Base-by-base conservation (phyloP, 2,888 invertebrate species). In the Oithona nana region DNA sequence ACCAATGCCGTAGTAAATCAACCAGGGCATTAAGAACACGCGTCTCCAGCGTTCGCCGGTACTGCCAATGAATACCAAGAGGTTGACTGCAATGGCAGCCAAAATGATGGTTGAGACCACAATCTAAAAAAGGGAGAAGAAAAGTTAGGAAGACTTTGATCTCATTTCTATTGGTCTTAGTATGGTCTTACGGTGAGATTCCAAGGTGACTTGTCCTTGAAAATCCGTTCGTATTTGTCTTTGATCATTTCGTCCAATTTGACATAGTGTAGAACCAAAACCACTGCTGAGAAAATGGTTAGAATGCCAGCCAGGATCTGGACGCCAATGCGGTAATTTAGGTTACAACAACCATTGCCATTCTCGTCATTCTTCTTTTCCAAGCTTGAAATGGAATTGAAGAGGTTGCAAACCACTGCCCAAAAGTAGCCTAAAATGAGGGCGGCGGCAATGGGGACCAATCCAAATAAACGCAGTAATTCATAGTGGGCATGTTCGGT, bases 231-330 rank as follows among this genome's bases (percentile, higher is more conserved):
- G 26, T 39, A 62, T 11, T 62, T 62, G 26, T 31, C 56, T 11
- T 20, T 30, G 26, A 62, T 62, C 20, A 62, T n/a, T n/a, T 52
- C 28, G 48, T 62, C 62, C 20, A 62, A 48, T 56, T 62, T 62
- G 29, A 31, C 28, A 26, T 54, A 62, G 39, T 62, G 31, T 3
- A 29, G n/a, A 55, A 62, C 31, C 20, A 62, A 56, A 3, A 62
- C n/a, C 16, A 54, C 30, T 2, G 29, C 54, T n/a, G 49, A 48
- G 2, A 56, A 28, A 24, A 62, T 62, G 22, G 62, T 30, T 16
- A 62, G 56, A 11, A 62, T 56, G 16, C 62, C 62, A 11, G 49
- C 62, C 22, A 62, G 3, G 31, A 55, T 56, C 39, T 62, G 62
- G n/a, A 62, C 62, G 2, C 60, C 60, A n/a, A 51, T 48, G 1